Evolutionary conservation across 2,113 vertebrate genomes (phyloP).

Genomic region (Peromyscus californicus): DNA sequence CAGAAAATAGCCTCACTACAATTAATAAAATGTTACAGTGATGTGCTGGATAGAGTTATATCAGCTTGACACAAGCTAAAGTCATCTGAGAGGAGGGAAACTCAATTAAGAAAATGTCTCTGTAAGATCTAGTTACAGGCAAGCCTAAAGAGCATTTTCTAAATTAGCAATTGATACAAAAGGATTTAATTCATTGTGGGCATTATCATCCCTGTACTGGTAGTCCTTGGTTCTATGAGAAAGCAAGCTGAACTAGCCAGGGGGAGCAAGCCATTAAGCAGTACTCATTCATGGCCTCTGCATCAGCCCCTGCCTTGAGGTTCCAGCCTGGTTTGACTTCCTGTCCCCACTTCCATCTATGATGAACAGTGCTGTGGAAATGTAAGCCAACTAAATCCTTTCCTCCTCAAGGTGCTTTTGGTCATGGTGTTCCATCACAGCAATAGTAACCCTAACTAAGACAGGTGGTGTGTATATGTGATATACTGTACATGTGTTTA

Average conservation of each 20-base stretch:
- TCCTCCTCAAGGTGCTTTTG: neutral
- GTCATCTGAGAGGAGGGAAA: neutral
- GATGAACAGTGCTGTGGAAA: neutral
- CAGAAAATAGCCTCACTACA: neutral
- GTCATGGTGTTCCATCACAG: neutral
- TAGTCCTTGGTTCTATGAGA: neutral
- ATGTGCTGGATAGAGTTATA: neutral
- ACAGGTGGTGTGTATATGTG: neutral
- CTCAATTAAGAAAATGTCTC: neutral
- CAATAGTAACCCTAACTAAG: neutral
- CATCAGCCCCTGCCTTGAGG: neutral
- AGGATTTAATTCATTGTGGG: neutral
- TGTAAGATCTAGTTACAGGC: neutral
- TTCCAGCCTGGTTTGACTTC: neutral
- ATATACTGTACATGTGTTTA: neutral
- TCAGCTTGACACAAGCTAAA: neutral
- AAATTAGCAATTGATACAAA: neutral
- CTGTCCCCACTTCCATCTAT: neutral
- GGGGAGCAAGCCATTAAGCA: neutral
- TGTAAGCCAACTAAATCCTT: neutral
- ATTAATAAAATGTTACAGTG: neutral
- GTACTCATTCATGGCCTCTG: neutral
- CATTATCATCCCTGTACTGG: neutral
- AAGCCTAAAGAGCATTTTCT: neutral
- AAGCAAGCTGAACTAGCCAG: neutral